Base-by-base conservation (phyloP, 2,113 vertebrate genomes). In the Otocyon megalotis region DNA sequence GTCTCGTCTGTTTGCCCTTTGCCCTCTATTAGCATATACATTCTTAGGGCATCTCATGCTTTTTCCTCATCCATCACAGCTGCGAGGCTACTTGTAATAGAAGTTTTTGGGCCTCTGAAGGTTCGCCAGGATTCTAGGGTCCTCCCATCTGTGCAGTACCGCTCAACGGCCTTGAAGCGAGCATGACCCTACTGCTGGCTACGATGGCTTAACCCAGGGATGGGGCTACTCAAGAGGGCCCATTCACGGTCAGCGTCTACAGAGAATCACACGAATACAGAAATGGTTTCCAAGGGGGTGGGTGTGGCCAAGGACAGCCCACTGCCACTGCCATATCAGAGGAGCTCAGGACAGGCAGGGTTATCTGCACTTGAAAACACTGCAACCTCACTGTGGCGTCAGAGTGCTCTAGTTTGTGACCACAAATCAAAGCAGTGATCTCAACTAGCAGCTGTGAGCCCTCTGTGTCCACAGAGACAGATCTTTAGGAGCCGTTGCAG, bases 361-460 rank as follows among this genome's bases (percentile, higher is more conserved):
- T 4, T 16, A 48, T 62, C 28, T 53, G 43, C 8, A 54, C 14
- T 63, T 7, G 43, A 48, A 28, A 60, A 32, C 7, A 28, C 26
- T 28, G 12, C 26, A 7, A 2, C 35, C 60, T 60, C 5, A 15
- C 9, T 20, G 20, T 5, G 9, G 9, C 26, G 2, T 28, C 48
- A 3, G 20, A 26, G 9, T 1, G 0, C 2, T 63, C n/a, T 8
- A 0, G 4, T 19, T 12, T 16, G 22, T 13, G 15, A 26, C 8
- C 20, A n/a, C 4, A 13, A 60, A 30, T 35, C 67, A 32, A 63
- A 93, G 26, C 50, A 19, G 15, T 2, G 53, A 24, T 72, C n/a
- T 69, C 19, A 28, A 3, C 13, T 19, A 32, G 62, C 28, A 11
- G 6, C 16, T 30, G 8, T 5, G 48, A 14, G 12, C 35, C 11